Percentiles rank a stretch among this genome's conserved stretches.
Evolutionary conservation across 1,140 invertebrate species (phyloP).

Genomic region (Nephotettix cincticeps): DNA sequence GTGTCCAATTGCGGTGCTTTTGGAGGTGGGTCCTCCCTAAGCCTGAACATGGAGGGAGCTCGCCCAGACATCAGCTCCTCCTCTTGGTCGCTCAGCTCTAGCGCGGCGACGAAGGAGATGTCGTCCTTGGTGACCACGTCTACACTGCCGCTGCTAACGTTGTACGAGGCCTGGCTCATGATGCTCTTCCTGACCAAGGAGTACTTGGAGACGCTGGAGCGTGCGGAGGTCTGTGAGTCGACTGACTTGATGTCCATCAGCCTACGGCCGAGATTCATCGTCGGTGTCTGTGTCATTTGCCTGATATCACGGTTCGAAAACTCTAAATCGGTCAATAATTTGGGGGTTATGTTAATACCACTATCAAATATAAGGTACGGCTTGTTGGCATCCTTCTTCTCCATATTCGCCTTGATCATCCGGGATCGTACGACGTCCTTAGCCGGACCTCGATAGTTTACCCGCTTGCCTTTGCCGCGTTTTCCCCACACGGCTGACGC

Average conservation of each 20-base stretch:
- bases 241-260: not conserved
- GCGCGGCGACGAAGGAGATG: not conserved
- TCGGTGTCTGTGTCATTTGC: not conserved
- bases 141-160: not conserved
- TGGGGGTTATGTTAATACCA: not conserved
- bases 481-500: too few relatives aligned
- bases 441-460: too few relatives aligned
- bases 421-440: too few relatives aligned
- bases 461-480: too few relatives aligned
- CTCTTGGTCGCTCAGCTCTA: not conserved
- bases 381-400: too few relatives aligned
- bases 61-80: not conserved
- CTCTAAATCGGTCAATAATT: not conserved
- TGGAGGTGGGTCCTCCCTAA: slow-evolving; percentile 1
- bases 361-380: not conserved
- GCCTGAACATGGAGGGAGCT: slow-evolving; percentile 2
- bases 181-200: not conserved
- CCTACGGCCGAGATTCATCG: not conserved
- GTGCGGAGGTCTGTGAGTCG: not conserved
- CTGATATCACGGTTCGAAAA: not conserved
- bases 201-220: not conserved
- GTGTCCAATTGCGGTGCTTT: not conserved
- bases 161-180: not conserved
- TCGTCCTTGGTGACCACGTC: not conserved
- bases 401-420: too few relatives aligned